A percentile compares a stretch with the other conserved stretches of the same genome.
Conservation (phyloP, 2,888 invertebrate species). For the Caenorhabditis japonica region DNA sequence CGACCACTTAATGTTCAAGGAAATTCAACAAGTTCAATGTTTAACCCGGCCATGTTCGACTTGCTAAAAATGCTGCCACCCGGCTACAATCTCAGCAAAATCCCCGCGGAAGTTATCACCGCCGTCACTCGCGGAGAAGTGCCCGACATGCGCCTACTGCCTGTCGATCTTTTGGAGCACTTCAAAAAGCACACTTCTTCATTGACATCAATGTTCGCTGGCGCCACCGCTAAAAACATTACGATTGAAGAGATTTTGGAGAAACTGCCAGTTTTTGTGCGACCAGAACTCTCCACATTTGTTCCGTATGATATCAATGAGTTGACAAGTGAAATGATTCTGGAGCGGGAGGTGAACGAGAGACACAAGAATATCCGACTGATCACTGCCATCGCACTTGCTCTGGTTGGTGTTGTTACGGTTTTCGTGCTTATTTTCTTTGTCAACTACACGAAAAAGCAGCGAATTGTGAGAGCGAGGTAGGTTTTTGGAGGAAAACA, state of each 20-base stretch:
- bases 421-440: slow-evolving; percentile 68
- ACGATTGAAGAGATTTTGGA: slow-evolving; percentile 72
- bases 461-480: slow-evolving; percentile 33
- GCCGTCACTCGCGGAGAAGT: slow-evolving; percentile 71
- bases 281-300: slow-evolving; percentile 70
- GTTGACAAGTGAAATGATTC: slow-evolving; percentile 70
- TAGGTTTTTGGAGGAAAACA: neutral
- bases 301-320: slow-evolving; percentile 75
- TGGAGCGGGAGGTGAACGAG: slow-evolving; percentile 56
- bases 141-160: slow-evolving; percentile 72
- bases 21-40: slow-evolving; percentile 19
- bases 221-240: slow-evolving; percentile 56
- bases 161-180: slow-evolving; percentile 71
- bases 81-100: slow-evolving; percentile 64
- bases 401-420: slow-evolving; percentile 67
- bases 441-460: slow-evolving; percentile 80
- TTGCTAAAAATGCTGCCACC: slow-evolving; percentile 62
- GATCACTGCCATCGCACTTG: slow-evolving; percentile 71
- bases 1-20: slow-evolving; percentile 16
- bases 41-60: slow-evolving; percentile 53
- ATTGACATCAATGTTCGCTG: slow-evolving; percentile 62
- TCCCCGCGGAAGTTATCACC: slow-evolving; percentile 63
- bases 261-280: slow-evolving; percentile 73
- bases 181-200: slow-evolving; percentile 68
- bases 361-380: slow-evolving; percentile 56